A percentile compares a stretch with the other conserved stretches of the same genome.
phyloP scores from a whole-genome alignment of 2,888 invertebrate species.

The Lutraria lutraria region DNA sequence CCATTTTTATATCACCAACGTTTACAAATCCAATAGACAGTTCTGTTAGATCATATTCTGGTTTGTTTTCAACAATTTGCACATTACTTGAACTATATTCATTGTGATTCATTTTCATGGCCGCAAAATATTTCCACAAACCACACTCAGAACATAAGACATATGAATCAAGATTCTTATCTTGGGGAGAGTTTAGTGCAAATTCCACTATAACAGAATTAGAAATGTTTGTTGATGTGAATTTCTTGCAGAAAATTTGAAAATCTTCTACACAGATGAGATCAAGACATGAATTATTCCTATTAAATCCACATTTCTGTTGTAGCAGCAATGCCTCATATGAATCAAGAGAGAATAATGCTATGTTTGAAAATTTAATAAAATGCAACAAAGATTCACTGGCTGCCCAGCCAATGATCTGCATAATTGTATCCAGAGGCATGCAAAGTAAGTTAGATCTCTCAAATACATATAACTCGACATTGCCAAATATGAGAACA shows the following conservation, averaged over 20 bases:
- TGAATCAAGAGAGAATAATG: neutral
- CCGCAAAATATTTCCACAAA: neutral
- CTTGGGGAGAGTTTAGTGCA: neutral
- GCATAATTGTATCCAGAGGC: neutral
- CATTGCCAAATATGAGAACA: neutral
- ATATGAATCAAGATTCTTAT: neutral
- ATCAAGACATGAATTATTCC: slow-evolving; percentile 5
- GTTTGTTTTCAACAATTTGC: neutral
- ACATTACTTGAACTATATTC: neutral
- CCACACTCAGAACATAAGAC: neutral
- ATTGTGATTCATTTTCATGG: neutral
- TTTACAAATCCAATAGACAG: neutral
- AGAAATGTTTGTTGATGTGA: neutral
- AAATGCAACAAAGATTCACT: neutral
- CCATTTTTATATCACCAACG: neutral
- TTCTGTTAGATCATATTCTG: neutral
- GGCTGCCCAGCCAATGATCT: neutral
- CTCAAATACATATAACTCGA: neutral
- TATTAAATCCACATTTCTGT: slow-evolving; percentile 13
- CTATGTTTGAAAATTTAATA: neutral
- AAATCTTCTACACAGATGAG: neutral
- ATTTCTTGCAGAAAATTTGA: slow-evolving; percentile 7
- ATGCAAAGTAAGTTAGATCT: neutral
- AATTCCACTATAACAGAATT: neutral
- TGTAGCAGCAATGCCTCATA: neutral